Conservation (phyloP, 1,140 invertebrate species). For the Drosophila arizonae region DNA sequence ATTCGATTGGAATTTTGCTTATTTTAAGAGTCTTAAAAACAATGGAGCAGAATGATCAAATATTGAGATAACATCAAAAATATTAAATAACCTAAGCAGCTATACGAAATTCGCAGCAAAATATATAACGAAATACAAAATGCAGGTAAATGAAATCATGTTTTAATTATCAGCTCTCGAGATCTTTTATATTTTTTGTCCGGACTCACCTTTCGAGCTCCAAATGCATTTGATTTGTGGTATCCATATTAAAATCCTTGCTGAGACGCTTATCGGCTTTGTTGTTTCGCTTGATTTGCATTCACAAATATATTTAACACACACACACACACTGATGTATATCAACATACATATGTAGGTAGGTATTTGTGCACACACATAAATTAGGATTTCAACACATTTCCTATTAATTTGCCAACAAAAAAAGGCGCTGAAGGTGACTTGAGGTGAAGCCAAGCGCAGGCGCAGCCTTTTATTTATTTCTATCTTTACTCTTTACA, state of each 20-base stretch:
- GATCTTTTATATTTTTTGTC: not conserved
- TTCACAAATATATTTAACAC: slow-evolving; percentile 54
- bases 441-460: not conserved
- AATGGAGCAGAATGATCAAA: not conserved
- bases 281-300: slow-evolving; percentile 50
- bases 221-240: slow-evolving; percentile 65
- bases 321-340: slow-evolving; percentile 1
- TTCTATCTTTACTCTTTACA: slow-evolving; percentile 35
- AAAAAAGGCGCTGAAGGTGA: slow-evolving; percentile 3
- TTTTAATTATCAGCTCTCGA: slow-evolving; percentile 6
- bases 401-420: slow-evolving; percentile 39
- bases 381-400: slow-evolving; percentile 36
- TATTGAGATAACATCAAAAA: not conserved
- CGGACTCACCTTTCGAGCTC: slow-evolving; percentile 78
- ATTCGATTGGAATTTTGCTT: not conserved
- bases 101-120: not conserved
- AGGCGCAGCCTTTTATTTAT: slow-evolving; percentile 46
- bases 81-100: not conserved
- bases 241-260: slow-evolving; percentile 71
- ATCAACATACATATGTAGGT: not conserved
- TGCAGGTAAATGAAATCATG: slow-evolving; percentile 3
- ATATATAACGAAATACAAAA: not conserved
- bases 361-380: slow-evolving; percentile 21
- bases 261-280: slow-evolving; percentile 47
- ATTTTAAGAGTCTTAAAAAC: not conserved